Conservation (phyloP, 1,140 invertebrate species). For the Bombus turneri region DNA sequence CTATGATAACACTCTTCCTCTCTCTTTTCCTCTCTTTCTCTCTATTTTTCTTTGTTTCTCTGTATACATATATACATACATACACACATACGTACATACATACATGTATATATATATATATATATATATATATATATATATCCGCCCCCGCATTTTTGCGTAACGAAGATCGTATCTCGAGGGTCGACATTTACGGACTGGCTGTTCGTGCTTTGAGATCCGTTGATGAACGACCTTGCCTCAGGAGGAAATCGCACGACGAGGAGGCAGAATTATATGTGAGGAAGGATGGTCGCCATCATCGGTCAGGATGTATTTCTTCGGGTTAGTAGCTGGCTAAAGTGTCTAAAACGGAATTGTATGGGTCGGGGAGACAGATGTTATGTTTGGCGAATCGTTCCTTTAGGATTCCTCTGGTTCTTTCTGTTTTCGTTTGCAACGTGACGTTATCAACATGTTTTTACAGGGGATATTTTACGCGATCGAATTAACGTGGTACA, state of each 20-base stretch:
- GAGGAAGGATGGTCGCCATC: not conserved
- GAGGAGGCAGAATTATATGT: not conserved
- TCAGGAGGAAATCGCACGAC: not conserved
- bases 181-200: not conserved
- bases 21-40: not conserved
- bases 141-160: not conserved
- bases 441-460: not conserved
- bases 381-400: not conserved
- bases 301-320: not conserved
- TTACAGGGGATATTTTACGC: not conserved
- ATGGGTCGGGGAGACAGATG: not conserved
- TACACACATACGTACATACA: no score
- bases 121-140: no score
- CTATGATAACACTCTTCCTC: not conserved
- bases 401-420: not conserved
- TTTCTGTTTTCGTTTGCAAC: not conserved
- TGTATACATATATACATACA: no score
- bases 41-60: not conserved
- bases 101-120: no score
- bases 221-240: not conserved
- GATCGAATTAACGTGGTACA: not conserved
- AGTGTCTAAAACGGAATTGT: not conserved
- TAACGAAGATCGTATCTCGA: slow-evolving; percentile 23
- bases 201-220: not conserved
- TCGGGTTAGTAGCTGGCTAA: not conserved